Base-by-base conservation (phyloP, 2,888 invertebrate species). In the Iphiclides podalirius region DNA sequence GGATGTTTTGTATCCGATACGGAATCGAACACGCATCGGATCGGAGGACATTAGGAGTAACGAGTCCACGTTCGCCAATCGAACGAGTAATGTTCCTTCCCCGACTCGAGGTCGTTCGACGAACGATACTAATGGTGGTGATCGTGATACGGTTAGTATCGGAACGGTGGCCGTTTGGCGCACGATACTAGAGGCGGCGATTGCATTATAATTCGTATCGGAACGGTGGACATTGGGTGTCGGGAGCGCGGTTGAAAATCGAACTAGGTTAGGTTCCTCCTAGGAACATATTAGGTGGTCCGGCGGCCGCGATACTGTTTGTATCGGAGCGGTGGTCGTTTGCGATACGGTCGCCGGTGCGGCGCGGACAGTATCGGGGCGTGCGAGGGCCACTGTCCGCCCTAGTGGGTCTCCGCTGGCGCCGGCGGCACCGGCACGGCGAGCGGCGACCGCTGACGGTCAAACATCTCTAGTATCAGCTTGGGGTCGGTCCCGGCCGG, bases 391-490 rank as follows among this genome's bases (percentile, higher is more conserved):
- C n/a, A n/a, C n/a, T n/a, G n/a, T n/a, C n/a, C n/a, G n/a, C n/a
- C n/a, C n/a, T 66, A 72, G 60, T 76, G 68, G 31, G 75, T 66
- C 42, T 78, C 76, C 47, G 77, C 64, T 48, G 67, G 66, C 48
- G 72, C 62, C 26, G 83, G 78, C 47, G 84, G 80, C 52, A 81
- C 75, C 47, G 89, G 89, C 50, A 79, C 82, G 60, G 72, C 47
- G 52, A 89, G 80, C 44, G 88, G 86, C 51, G 79, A 67, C 36
- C 89, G 78, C 56, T 85, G 87, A 12, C 88, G 81, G 78, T 89
- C 89, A 81, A 89, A 89, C 89, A 89, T 89, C 81, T 89, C 89
- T 60, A 89, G 80, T 64, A 89, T 89, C 65, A 87, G 82, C 78
- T 89, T 89, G 64, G 89, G 89, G 72, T 89, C 89, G 50, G 89